phyloP scores from a whole-genome alignment of 2,113 vertebrate species.

The Lepidothrix coronata region DNA sequence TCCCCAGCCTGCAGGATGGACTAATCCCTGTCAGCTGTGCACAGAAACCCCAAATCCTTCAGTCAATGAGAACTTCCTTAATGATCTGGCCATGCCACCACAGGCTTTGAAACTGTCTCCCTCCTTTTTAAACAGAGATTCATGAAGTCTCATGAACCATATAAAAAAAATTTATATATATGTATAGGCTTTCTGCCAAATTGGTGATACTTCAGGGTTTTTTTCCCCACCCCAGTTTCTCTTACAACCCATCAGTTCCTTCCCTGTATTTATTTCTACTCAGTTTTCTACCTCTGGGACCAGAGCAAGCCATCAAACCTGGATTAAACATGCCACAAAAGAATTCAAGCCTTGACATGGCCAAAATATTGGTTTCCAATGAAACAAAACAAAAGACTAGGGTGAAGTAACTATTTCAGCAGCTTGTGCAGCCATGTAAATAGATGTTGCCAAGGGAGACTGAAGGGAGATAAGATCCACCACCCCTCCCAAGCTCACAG shows the following conservation, averaged over 20 bases:
- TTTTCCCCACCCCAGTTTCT: neutral
- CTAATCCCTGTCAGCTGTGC: neutral
- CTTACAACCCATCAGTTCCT: neutral
- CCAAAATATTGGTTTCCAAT: conserved; percentile 58
- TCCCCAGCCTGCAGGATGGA: neutral
- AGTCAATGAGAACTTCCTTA: neutral
- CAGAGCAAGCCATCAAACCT: neutral
- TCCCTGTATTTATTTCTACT: conserved; percentile 24
- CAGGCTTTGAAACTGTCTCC: neutral
- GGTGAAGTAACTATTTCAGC: conserved; percentile 31
- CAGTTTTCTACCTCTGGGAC: conserved; percentile 33
- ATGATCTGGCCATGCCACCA: neutral
- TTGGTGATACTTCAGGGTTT: neutral
- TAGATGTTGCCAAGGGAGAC: conserved; percentile 37
- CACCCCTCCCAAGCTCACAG: neutral
- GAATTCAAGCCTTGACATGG: conserved; percentile 17
- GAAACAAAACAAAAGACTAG: conserved; percentile 58
- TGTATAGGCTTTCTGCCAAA: neutral
- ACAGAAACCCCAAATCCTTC: neutral
- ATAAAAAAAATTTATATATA: neutral
- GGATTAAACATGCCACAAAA: conserved; percentile 31
- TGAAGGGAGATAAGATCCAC: conserved; percentile 8
- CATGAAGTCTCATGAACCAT: neutral
- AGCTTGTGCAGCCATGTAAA: conserved; percentile 9
- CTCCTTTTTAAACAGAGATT: neutral